Evolutionary conservation across 1,140 invertebrate genomes (phyloP).

Genomic region (Drosophila pectinifera): DNA sequence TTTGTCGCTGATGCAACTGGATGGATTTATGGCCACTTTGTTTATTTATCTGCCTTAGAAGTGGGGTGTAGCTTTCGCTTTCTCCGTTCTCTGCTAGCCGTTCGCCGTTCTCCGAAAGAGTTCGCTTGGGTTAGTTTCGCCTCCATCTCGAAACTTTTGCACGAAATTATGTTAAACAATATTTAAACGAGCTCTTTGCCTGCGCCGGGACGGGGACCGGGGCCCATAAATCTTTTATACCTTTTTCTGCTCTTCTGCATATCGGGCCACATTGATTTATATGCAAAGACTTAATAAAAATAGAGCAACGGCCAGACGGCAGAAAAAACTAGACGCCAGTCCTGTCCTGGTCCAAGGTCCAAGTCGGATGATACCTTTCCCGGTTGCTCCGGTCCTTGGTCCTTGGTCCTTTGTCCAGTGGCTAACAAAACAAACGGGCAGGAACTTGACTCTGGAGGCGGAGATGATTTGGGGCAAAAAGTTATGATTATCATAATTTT

Average conservation of each 20-base stretch:
- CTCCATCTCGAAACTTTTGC: slow-evolving; percentile 33
- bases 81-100: background rate
- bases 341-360: slow-evolving; percentile 50
- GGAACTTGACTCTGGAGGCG: background rate
- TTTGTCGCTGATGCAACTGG: slow-evolving; percentile 64
- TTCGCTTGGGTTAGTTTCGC: slow-evolving; percentile 8
- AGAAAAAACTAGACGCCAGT: slow-evolving; percentile 73
- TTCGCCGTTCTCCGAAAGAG: slow-evolving; percentile 24
- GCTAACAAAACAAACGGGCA: slow-evolving; percentile 67
- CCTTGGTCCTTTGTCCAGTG: slow-evolving; percentile 65
- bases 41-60: slow-evolving; percentile 55
- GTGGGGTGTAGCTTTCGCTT: slow-evolving; percentile 19
- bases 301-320: slow-evolving; percentile 56
- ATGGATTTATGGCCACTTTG: slow-evolving; percentile 70
- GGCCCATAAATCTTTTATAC: slow-evolving; percentile 80
- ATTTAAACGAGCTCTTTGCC: slow-evolving; percentile 50
- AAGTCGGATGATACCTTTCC: slow-evolving; percentile 58
- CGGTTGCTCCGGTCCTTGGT: slow-evolving; percentile 22
- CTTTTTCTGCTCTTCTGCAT: slow-evolving; percentile 78
- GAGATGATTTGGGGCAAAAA: slow-evolving; percentile 45
- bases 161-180: slow-evolving; percentile 73
- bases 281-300: slow-evolving; percentile 81
- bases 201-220: background rate
- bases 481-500: slow-evolving; percentile 85
- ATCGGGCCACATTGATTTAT: slow-evolving; percentile 81